Evolutionary conservation across 2,113 vertebrate genomes (phyloP), one percentile per base, ranked within the genome.

Genomic region (Podarcis raffonei): DNA sequence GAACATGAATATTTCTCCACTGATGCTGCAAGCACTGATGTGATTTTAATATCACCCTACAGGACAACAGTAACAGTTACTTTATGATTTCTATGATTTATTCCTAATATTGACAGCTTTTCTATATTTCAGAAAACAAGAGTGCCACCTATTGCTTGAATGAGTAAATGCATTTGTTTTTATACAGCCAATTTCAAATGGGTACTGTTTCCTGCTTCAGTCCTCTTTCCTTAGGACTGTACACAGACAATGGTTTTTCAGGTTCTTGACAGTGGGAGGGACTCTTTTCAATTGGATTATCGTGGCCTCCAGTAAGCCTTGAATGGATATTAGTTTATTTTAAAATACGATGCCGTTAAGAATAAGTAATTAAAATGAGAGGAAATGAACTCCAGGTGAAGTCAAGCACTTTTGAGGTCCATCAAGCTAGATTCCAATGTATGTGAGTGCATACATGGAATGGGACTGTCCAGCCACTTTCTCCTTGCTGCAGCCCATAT

Each of bases 141-240:
- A 94, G 59, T 81, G 96, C 97, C 97, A 97, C 88, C 97, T 96
- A 89, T 94, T 90, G 96, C 91, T 84, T 5, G 8, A 4, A 72
- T 35, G 12, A 59, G 42, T 85, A 92, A 95, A 1, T 87, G 87
- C 92, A 83, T 75, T 79, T 32, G 80, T 76, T 80, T 20, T 84
- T 12, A 2, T 3, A 68, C 2, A 35, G 22, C 0, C 5, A 4
- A 23, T 57, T 12, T 25, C 78, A 84, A 20, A 27, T 13, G 0
- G 5, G 22, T 22, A 16, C 0, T 1, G 53, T 84, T 83, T 2
- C 11, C 2, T 5, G 27, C 6, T 62, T 87, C 68, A 27, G 15
- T 0, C 0, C 2, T 6, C 30, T 13, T 83, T 13, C 32, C 72
- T 74, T 79, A 25, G 32, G 74, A 23, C 23, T 13, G 3, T 66